Base-by-base conservation (phyloP, 2,888 invertebrate species). In the Glomeris marginata region DNA sequence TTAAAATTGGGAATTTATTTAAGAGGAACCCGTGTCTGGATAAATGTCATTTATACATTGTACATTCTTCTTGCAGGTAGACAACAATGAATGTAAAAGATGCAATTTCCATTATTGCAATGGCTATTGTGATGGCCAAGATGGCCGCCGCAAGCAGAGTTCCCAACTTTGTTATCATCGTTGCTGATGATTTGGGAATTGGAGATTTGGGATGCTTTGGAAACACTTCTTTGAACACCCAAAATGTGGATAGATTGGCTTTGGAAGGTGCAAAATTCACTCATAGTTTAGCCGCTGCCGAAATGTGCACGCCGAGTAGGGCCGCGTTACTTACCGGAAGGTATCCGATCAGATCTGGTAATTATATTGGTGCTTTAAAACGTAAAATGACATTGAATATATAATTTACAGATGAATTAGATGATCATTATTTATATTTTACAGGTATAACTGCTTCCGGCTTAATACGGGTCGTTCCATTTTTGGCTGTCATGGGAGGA, bases 181-280 rank as follows among this genome's bases (percentile, higher is more conserved):
- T 73, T 56, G 72, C 71, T 3, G 73, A 73, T 59, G 73, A 73
- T 58, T 59, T 72, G 48, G 72, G 72, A 6, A 64, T 63, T 49
- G 69, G 69, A 2, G 69, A 71, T 55, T 52, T 70, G 15, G 66
- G 69, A 16, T 64, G 65, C 52, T 69, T 64, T 57, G 70, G 70
- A 8, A 69, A 70, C 57, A 63, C 61, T 21, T 65, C 68, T 1
- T 63, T 73, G 35, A 61, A 61, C 36, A 70, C 68, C 21, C 70
- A 70, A 21, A 62, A 66, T 55, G 65, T 71, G 22, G 69, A 71
- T 58, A 55, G 57, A 15, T 53, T 71, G 36, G 66, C 66, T 2
- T 20, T 38, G 2, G 65, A 69, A 47, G 73, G 73, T 1, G 65
- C 64, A 0, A 63, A 64, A 41, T 63, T 73, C 53, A 69, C 66